These are phyloP conservation scores for Phaonia tiefii DNA, from an alignment of 2,888 invertebrate genomes.

Conservation along the genomic window DNA sequence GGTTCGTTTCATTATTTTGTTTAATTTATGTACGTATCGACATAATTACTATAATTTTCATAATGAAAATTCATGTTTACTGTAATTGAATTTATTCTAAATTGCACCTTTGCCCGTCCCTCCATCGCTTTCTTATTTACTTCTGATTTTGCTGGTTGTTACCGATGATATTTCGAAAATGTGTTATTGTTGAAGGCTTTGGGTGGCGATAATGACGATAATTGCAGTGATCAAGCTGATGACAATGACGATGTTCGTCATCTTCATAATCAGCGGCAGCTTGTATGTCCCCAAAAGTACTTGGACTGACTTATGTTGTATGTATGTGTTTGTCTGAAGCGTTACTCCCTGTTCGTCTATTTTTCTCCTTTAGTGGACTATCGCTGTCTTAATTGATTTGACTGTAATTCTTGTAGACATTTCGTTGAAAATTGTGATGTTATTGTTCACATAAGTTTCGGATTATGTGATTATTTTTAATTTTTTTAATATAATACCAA, in stretches of 20 bases:
- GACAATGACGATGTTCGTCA: neutral
- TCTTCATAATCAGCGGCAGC: slow-evolving; percentile 30
- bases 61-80: slow-evolving; percentile 80
- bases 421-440: slow-evolving; percentile 44
- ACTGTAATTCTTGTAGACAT: too few species aligned
- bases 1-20: slow-evolving; percentile 59
- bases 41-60: slow-evolving; percentile 79
- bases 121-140: neutral
- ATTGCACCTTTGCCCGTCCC: slow-evolving; percentile 72
- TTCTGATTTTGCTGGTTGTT: neutral
- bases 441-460: slow-evolving; percentile 37
- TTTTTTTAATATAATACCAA: slow-evolving; percentile 56
- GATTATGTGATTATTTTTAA: slow-evolving; percentile 52
- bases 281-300: slow-evolving; percentile 52
- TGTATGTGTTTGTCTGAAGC: slow-evolving; percentile 56
- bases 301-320: slow-evolving; percentile 58
- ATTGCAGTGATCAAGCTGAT: slow-evolving; percentile 18
- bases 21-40: slow-evolving; percentile 62
- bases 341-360: neutral
- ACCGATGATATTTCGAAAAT: neutral
- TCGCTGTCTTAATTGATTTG: slow-evolving; percentile 59
- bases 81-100: slow-evolving; percentile 81
- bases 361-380: too few species aligned
- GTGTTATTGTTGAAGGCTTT: slow-evolving; percentile 21
- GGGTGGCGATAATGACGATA: slow-evolving; percentile 31